These are phyloP conservation scores for Struthio camelus DNA, from an alignment of 2,113 vertebrate species.

Conservation along the genomic window DNA sequence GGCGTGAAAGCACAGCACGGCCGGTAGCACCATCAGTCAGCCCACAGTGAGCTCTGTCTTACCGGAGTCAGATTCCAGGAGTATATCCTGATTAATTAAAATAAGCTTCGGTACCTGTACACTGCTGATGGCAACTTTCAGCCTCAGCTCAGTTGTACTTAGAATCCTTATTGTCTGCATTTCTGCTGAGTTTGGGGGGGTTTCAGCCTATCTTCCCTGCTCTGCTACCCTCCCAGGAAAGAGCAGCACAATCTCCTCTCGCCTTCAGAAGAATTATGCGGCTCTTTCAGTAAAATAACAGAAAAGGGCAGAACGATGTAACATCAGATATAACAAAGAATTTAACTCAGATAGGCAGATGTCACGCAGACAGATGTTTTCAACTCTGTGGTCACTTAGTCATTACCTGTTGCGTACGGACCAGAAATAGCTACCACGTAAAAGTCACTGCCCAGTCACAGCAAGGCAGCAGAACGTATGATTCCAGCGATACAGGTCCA, in stretches of 20 bases:
- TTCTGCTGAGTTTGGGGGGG: background rate
- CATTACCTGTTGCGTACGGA: background rate
- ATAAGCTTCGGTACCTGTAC: background rate
- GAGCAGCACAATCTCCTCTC: background rate
- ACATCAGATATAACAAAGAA: background rate
- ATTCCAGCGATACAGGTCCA: background rate
- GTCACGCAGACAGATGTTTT: background rate
- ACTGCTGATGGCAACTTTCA: background rate
- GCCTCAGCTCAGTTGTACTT: background rate
- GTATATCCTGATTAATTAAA: background rate
- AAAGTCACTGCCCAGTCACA: background rate
- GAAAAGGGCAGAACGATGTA: background rate
- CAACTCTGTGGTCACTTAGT: background rate
- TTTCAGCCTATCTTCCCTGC: background rate
- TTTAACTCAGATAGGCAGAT: background rate
- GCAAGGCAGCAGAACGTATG: background rate
- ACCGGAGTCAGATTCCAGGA: background rate
- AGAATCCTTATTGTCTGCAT: background rate
- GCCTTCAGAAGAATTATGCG: background rate
- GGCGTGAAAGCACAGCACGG: background rate
- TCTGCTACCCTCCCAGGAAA: background rate
- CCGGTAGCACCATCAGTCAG: rapidly evolving
- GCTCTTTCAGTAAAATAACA: background rate
- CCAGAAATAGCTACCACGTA: background rate
- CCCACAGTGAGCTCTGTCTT: background rate